Evolutionary conservation across 2,797 vertebrate species (phyloP), one percentile per base, ranked within the genome.

Genomic region (Limosa lapponica): DNA sequence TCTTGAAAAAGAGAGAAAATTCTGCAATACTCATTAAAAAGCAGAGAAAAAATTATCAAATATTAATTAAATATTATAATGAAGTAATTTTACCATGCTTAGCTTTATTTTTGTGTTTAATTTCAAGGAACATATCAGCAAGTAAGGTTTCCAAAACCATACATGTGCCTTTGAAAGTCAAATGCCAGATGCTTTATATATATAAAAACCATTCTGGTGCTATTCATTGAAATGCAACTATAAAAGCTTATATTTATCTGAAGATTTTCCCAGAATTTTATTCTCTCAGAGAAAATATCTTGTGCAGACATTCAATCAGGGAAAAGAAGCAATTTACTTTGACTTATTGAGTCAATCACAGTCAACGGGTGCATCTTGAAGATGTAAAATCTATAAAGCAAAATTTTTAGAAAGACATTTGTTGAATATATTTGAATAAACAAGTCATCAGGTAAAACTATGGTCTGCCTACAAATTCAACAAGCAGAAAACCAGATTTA

Each of bases 111-210:
- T 49, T 13, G 6, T 30, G 2, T 24, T 80, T 74, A 16, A 34
- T 54, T 79, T 69, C 15, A 18, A 80, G 13, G 7, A 89, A 75
- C 7, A 8, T n/a, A 32, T 7, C 12, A 37, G 4, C n/a, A 81
- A 89, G 5, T 13, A 74, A 41, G 5, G 6, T 79, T 93, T 89
- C n/a, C 27, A 65, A 79, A 71, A 57, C 2, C 11, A 44, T 55
- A 34, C 1, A 9, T 2, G 0, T n/a, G 0, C 10, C 3, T 64
- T 67, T 59, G 36, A 32, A 87, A 67, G 36, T 51, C 39, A 83
- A 70, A 74, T 17, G 8, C 19, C 18, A 64, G 30, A 32, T 39
- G 6, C 7, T 27, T 10, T 4, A 6, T 48, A 43, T 27, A 15
- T 22, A 17, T 3, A 48, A 13, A 48, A 48, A n/a, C 3, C 4